phyloP scores from a whole-genome alignment of 64 coral and sea anemone species.

The Pachyseris speciosa region DNA sequence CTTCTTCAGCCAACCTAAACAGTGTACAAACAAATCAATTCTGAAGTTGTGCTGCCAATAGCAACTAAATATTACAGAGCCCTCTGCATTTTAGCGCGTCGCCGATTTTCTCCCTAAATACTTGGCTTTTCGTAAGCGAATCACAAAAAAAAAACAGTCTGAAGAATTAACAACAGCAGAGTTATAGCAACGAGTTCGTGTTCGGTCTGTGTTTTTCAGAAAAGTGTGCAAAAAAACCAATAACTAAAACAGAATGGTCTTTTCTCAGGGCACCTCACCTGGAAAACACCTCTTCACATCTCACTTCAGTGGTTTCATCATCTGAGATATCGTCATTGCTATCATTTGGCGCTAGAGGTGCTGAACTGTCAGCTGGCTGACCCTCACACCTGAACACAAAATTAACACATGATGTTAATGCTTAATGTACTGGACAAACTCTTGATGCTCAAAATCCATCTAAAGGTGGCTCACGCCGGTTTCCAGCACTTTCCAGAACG shows the following conservation, averaged over 20 bases:
- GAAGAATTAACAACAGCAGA: too few relatives aligned
- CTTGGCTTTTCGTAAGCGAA: too few relatives aligned
- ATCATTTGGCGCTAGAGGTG: slow-evolving; percentile 80
- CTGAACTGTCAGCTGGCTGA: background rate
- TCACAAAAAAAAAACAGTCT: too few relatives aligned
- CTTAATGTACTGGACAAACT: background rate
- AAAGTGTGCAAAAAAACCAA: too few relatives aligned
- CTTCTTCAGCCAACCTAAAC: background rate
- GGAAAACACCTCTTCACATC: slow-evolving; percentile 29
- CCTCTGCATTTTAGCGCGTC: too few relatives aligned
- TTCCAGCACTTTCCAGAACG: too few relatives aligned
- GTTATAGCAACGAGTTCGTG: too few relatives aligned
- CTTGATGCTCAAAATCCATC: background rate
- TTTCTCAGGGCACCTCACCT: background rate
- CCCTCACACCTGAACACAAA: slow-evolving; percentile 36
- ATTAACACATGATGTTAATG: background rate
- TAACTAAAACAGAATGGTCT: background rate
- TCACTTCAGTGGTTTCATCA: slow-evolving; percentile 46
- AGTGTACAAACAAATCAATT: background rate
- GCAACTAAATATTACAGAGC: too few relatives aligned
- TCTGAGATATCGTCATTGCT: slow-evolving; percentile 88
- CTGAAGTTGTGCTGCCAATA: too few relatives aligned
- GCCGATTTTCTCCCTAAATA: too few relatives aligned
- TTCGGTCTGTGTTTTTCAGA: too few relatives aligned
- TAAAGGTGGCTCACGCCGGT: background rate